phyloP scores from a whole-genome alignment of 1,140 invertebrate genomes.

The Meloidogyne exigua region DNA sequence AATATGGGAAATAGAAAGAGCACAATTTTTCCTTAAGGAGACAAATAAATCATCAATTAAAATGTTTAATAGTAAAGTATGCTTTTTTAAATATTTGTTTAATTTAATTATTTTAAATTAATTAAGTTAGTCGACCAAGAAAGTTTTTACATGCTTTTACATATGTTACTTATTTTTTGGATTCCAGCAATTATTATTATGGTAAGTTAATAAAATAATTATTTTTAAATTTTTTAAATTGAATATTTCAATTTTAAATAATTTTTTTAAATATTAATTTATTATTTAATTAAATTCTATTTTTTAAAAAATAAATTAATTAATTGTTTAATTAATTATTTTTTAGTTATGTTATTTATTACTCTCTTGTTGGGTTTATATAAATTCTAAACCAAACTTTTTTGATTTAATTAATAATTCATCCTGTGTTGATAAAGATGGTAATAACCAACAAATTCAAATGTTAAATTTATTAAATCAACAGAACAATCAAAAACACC shows the following conservation, averaged over 20 bases:
- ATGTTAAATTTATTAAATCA: conserved; percentile 5
- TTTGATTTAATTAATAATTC: conserved; percentile 13
- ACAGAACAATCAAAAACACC: conserved; percentile 10
- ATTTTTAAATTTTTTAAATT: background rate
- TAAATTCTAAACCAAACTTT: conserved; percentile 56
- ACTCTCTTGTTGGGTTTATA: conserved; percentile 58
- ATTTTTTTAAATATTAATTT: too few species aligned
- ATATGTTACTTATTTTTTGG: conserved; percentile 60
- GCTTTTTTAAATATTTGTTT: background rate
- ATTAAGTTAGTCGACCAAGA: conserved; percentile 40
- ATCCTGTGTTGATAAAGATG: conserved; percentile 13
- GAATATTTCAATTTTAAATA: too few species aligned
- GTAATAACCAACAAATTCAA: background rate
- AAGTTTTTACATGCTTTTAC: conserved; percentile 54
- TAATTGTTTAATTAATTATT: background rate
- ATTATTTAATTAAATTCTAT: too few species aligned
- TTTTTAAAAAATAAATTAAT: background rate
- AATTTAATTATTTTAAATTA: background rate
- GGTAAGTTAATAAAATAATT: conserved; percentile 40
- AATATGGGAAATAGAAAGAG: conserved; percentile 59
- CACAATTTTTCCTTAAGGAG: conserved; percentile 33
- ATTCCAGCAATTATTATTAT: conserved; percentile 54
- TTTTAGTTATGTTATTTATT: conserved; percentile 57
- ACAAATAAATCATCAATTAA: conserved; percentile 16
- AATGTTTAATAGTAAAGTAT: conserved; percentile 3